Base-by-base conservation (phyloP, 2,113 vertebrate species). In the Poecile atricapillus region DNA sequence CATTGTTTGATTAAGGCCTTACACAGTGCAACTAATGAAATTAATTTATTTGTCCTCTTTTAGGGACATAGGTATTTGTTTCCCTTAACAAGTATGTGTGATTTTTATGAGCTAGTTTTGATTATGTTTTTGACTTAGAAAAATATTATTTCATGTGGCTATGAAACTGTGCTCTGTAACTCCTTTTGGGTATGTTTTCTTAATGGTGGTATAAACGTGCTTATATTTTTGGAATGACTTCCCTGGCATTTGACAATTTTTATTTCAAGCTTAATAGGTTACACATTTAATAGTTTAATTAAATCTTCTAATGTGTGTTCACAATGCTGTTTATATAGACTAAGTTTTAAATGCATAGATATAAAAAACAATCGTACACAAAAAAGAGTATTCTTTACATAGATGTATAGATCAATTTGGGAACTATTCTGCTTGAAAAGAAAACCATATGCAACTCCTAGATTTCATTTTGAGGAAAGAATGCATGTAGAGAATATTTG, bases 71-170 rank as follows among this genome's bases (percentile, higher is more conserved):
- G 17, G 18, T 88, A 55, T 63, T 90, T 89, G 37, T 89, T 86
- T 90, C 35, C 91, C 23, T 87, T 71, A 77, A 63, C 8, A 94
- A 55, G 39, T 67, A 85, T 28, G 35, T 39, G 68, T 68, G 63
- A 84, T 68, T 94, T 82, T 91, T 81, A 94, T 84, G 21, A 53
- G 30, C 53, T 79, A 41, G 22, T 87, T 94, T 83, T 93, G 74
- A 77, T 86, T 93, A 73, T 41, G 15, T 50, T 86, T 92, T 90
- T 83, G 55, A 81, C 63, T 95, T 94, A 86, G 44, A 70, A 93
- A 91, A 95, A 86, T 93, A 90, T 76, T 95, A 80, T 94, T 83
- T 78, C 58, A 47, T 79, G 81, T 92, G 80, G 44, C 75, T 94
- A 12, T 89, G 43, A 81, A 83, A 82, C 46, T 53, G 12, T 58